These are phyloP conservation scores for Drosophila rufa DNA, from an alignment of 1,140 invertebrate species.

Conservation along the genomic window DNA sequence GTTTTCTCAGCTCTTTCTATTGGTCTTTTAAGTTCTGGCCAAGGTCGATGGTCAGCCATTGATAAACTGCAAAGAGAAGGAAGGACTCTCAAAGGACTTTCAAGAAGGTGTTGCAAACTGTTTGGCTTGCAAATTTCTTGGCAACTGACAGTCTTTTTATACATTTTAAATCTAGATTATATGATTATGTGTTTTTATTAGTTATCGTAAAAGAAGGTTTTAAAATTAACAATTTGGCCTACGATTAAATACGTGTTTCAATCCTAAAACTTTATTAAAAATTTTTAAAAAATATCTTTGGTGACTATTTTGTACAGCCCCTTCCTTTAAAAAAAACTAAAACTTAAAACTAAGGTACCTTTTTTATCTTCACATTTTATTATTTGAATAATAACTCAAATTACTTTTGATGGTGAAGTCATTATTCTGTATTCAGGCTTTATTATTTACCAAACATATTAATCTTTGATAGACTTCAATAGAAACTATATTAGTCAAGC, in stretches of 20 bases:
- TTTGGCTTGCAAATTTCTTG: slow-evolving; percentile 5
- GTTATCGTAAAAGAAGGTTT: neutral
- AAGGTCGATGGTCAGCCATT: slow-evolving; percentile 13
- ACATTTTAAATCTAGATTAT: neutral
- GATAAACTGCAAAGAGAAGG: slow-evolving; percentile 1
- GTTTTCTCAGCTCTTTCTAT: slow-evolving; percentile 30
- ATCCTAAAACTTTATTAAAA: no score
- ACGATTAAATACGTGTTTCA: no score
- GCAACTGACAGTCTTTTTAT: neutral
- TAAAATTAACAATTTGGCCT: no score
- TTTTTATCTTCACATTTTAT: no score
- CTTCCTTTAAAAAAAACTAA: no score
- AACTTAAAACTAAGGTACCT: no score
- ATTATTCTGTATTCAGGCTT: neutral
- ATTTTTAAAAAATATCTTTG: no score
- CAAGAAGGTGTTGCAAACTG: neutral
- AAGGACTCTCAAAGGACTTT: neutral
- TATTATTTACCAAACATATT: no score
- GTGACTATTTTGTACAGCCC: no score
- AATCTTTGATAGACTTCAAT: neutral
- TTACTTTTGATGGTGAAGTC: no score
- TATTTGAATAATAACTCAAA: no score
- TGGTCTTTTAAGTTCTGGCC: slow-evolving; percentile 17
- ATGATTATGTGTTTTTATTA: no score
- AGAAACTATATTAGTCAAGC: slow-evolving; percentile 1